Base-by-base conservation (phyloP, 2,797 vertebrate species). In the Chrosomus eos region DNA sequence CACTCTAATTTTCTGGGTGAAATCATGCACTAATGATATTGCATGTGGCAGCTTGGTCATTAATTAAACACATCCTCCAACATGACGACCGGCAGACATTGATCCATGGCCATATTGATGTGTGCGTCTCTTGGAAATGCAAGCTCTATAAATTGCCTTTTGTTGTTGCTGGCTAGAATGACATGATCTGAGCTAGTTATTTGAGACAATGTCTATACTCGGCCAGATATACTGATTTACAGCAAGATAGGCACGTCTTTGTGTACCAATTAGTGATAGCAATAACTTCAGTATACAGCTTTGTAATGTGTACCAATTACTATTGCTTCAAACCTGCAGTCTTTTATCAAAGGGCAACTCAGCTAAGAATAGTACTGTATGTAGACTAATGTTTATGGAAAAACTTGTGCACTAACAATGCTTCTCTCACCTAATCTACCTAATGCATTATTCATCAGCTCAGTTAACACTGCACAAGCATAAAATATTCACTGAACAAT, bases 401-500 rank as follows among this genome's bases (percentile, higher is more conserved):
- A 79, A 67, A 53, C 53, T 33, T 78, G 38, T 72, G 40, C 66
- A 43, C 74, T 55, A 87, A 83, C 66, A 75, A 84, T 64, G 51
- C 33, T 66, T 85, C 68, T 86, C 73, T 87, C 81, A 86, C 80
- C 71, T 85, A 68, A 83, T 85, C 64, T 67, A 67, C 60, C 19
- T 43, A 28, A 75, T 81, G 36, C 48, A 76, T 88, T 83, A 88
- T 86, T 84, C 26, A 82, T 68, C 48, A 62, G 31, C 33, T 62
- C 76, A 31, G 80, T 83, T 77, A 82, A 82, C 87, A 76, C 83
- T 58, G 48, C 67, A 28, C 58, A 64, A 45, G 13, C 64, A 89
- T 91, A 80, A 92, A 92, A 92, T 90, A 92, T 93, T 89, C 85
- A 92, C 88, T 82, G 88, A 80, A n/a, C 81, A 87, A 90, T 89